Conservation (phyloP, 2,888 invertebrate species). For the Sinodicranocentrus sp. region DNA sequence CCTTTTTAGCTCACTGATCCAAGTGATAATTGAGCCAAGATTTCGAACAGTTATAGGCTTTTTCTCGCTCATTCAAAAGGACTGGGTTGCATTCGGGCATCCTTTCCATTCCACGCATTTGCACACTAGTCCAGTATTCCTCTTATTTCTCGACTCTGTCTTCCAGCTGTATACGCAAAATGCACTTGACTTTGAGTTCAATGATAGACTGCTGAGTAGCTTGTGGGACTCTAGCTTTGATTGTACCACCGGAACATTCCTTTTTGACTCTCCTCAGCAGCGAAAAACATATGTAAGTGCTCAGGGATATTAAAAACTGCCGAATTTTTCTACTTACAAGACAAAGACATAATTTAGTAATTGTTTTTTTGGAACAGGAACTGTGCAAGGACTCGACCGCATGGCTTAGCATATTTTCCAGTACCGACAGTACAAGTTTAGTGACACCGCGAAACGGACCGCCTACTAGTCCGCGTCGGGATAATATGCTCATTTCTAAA, state of each 20-base stretch:
- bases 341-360: background rate
- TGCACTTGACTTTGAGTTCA: constrained; percentile 93
- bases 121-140: constrained; percentile 84
- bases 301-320: too few species aligned
- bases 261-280: constrained; percentile 73
- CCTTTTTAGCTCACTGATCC: constrained; percentile 90
- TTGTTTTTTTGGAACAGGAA: constrained; percentile 56
- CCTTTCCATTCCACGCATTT: constrained; percentile 82
- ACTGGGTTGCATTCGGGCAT: constrained; percentile 96
- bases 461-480: background rate
- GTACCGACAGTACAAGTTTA: background rate
- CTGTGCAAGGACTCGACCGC: constrained; percentile 69
- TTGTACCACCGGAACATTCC: constrained; percentile 72
- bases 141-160: constrained; percentile 94
- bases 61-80: constrained; percentile 94
- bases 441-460: too few species aligned
- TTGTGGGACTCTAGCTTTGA: constrained; percentile 86
- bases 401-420: constrained; percentile 72
- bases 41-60: constrained; percentile 91
- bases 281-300: constrained; percentile 55
- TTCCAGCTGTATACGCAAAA: constrained; percentile 95
- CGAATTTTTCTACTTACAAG: background rate
- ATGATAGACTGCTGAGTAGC: constrained; percentile 93
- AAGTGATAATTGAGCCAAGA: constrained; percentile 91
- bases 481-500: background rate